Evolutionary conservation across 2,797 vertebrate species (phyloP), one percentile per base, ranked within the genome.

Genomic region (Acanthiza pusilla): DNA sequence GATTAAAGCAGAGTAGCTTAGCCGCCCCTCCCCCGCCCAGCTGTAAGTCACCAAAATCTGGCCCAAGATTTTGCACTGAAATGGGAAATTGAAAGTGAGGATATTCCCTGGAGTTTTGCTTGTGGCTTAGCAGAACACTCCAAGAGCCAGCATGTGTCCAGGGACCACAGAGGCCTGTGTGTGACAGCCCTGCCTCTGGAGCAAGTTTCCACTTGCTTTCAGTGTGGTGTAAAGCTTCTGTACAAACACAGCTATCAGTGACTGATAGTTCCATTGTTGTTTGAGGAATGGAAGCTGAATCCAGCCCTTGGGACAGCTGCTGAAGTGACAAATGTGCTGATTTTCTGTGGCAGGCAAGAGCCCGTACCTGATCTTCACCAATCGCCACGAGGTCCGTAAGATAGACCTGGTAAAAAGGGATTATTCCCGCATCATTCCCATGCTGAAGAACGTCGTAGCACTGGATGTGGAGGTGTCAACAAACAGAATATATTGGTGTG

Each of bases 401-500:
- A 99, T 99, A 68, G 99, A 99, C 97, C 97, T 99, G 96, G 98
- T 99, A 89, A 99, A 98, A 97, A 98, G 98, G 50, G 99, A 99
- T 93, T 99, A 99, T 92, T 98, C 98, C 0, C 99, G 99, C 66
- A 98, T 99, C 96, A 99, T 99, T 30, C 98, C 99, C 81, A 99
- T 99, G 77, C 97, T 99, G 96, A 99, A 99, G 98, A 99, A 99
- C 1, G 99, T 99, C 0, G 99, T 99, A 96, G 99, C 99, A 0
- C 97, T 99, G 87, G 99, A 99, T 3, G 99, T 99, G 12, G 99
- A 99, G 38, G 99, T 99, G 73, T 98, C 98, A 94, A 98, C 98
- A 87, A 99, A 99, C 96, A 99, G 98, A 94, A 99, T 99, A 97
- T 99, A 99, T 88, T 99, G 99, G 99, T 99, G 99, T 97, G 99